Percentiles rank a stretch among this genome's conserved stretches.
Conservation (phyloP, 2,113 vertebrate genomes). For the Burhinus bistriatus region DNA sequence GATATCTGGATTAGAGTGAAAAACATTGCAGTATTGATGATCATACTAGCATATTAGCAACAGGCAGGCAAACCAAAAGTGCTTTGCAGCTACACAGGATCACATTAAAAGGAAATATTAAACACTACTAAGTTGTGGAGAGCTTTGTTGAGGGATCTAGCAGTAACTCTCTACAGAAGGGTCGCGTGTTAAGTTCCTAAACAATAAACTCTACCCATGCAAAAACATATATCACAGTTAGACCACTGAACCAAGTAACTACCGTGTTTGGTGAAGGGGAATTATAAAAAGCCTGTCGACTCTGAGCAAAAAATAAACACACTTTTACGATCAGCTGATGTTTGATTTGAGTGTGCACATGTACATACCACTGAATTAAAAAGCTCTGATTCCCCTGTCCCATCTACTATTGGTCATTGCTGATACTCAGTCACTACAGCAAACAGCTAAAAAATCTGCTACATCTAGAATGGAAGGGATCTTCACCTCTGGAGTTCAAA, state of each 20-base stretch:
- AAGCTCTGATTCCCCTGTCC: background rate
- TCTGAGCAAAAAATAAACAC: background rate
- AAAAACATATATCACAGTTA: background rate
- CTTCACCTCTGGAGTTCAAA: background rate
- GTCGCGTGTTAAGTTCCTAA: background rate
- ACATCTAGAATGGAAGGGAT: background rate
- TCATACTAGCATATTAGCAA: background rate
- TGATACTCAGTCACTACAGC: background rate
- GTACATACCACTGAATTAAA: background rate
- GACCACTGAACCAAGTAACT: background rate
- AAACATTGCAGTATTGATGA: background rate
- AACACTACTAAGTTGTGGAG: background rate
- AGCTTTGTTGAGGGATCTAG: background rate
- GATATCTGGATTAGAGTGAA: background rate
- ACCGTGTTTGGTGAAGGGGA: background rate
- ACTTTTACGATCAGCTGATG: background rate
- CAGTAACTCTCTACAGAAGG: background rate
- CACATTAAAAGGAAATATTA: background rate
- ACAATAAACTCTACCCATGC: background rate
- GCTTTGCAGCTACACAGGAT: background rate
- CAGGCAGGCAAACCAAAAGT: background rate
- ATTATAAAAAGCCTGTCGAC: background rate
- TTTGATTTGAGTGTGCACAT: background rate
- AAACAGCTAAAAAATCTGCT: background rate
- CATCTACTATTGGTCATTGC: accelerated